Base-by-base conservation (phyloP, 2,797 vertebrate genomes). In the Clarias pachynema region DNA sequence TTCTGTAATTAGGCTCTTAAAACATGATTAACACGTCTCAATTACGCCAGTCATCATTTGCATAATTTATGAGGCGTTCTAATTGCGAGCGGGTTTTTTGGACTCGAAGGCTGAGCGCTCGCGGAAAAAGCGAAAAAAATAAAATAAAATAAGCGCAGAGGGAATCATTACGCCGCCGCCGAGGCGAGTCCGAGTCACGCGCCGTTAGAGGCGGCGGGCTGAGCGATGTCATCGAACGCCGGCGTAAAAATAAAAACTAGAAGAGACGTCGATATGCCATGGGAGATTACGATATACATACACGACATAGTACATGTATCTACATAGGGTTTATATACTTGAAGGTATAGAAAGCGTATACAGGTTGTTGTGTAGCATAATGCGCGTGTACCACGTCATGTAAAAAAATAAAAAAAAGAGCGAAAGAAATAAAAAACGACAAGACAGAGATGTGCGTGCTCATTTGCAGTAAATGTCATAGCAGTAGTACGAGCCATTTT, bases 1-100 rank as follows among this genome's bases (percentile, higher is more conserved):
- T 97, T 96, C 95, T 97, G 96, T 98, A 98, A 99, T 99, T 98
- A 99, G 97, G 97, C 97, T 97, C 96, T 98, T 98, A 99, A 98
- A 90, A 90, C 97, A 97, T 98, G 97, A 98, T 99, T 98, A 99
- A 98, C 97, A 98, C 95, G 96, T 97, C 97, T 97, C 97, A 96
- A 95, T 96, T 96, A 96, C 92, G 90, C 88, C 65, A 90, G 96
- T 97, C 97, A 97, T 97, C 97, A 98, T 98, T 98, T 97, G 97
- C 97, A 98, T 97, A 98, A 98, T 96, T 96, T 97, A 96, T 97
- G 97, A 97, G 96, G 96, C 86, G 86, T 88, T 88, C 87, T 90
- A 88, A 90, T 90, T 90, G 89, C 87, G 40, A 86, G 87, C 74
- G 84, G 79, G 86, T 84, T 80, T 84, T 80, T 87, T 85, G 86